A percentile compares a stretch with the other conserved stretches of the same genome.
Evolutionary conservation across 2,797 vertebrate genomes (phyloP).

Genomic region (Poecilia wingei): DNA sequence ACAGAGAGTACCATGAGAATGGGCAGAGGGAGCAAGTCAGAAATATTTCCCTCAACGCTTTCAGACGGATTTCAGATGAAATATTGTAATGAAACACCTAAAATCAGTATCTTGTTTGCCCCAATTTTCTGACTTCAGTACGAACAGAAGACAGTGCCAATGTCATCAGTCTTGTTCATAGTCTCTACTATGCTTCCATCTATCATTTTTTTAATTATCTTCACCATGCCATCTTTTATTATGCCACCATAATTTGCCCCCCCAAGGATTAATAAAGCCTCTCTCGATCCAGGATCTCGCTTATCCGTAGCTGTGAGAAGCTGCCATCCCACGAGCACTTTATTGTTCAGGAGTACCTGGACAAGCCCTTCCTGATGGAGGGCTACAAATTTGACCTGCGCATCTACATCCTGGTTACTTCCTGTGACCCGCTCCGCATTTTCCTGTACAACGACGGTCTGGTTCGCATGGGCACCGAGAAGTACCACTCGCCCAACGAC

Average conservation of each 20-base stretch:
- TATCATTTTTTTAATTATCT: slow-evolving; percentile 78
- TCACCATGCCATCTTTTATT: slow-evolving; percentile 70
- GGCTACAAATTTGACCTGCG: slow-evolving; percentile 99
- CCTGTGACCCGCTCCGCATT: slow-evolving; percentile 95
- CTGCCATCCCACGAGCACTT: slow-evolving; percentile 96
- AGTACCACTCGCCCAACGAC: slow-evolving; percentile 93
- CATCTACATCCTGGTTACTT: slow-evolving; percentile 97
- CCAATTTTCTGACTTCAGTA: slow-evolving; percentile 43
- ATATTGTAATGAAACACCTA: slow-evolving; percentile 45
- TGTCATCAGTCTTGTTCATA: slow-evolving; percentile 71
- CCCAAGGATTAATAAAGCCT: slow-evolving; percentile 76
- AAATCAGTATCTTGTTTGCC: slow-evolving; percentile 62
- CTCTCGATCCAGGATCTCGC: slow-evolving; percentile 89
- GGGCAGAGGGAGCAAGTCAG: slow-evolving; percentile 23
- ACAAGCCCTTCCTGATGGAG: slow-evolving; percentile 98
- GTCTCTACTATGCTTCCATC: slow-evolving; percentile 59
- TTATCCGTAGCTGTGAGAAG: slow-evolving; percentile 97
- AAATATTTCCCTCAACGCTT: slow-evolving; percentile 40
- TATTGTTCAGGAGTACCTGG: slow-evolving; percentile 98
- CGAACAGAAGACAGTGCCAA: slow-evolving; percentile 51
- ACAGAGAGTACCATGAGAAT: slow-evolving; percentile 21
- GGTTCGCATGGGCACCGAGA: slow-evolving; percentile 98
- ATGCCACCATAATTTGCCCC: slow-evolving; percentile 66
- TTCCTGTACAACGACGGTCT: slow-evolving; percentile 98
- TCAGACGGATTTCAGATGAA: slow-evolving; percentile 43